These are phyloP conservation scores for Taeniopygia guttata DNA, from an alignment of 2,797 vertebrate genomes.

Conservation along the genomic window DNA sequence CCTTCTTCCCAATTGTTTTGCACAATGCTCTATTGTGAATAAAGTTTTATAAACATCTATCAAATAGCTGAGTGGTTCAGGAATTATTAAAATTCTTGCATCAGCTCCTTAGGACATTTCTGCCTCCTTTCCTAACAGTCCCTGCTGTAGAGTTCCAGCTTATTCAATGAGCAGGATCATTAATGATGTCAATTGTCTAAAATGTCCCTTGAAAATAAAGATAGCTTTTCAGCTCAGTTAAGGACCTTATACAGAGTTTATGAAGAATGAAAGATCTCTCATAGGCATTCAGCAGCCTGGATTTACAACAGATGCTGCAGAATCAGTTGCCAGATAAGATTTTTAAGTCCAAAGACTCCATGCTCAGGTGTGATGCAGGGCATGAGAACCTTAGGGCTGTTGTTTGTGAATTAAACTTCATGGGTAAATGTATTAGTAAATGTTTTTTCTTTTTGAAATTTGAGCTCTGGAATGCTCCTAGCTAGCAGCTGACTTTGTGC, in stretches of 20 bases:
- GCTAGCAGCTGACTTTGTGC: background rate
- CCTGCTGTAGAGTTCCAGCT: background rate
- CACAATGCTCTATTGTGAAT: background rate
- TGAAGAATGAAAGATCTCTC: background rate
- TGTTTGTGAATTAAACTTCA: background rate
- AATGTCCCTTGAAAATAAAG: background rate
- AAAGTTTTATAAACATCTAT: background rate
- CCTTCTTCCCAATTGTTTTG: background rate
- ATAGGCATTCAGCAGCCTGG: background rate
- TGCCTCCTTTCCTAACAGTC: background rate
- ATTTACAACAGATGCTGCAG: background rate
- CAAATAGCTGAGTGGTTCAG: background rate
- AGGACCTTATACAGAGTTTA: background rate
- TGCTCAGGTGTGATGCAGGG: background rate
- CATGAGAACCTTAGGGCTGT: background rate
- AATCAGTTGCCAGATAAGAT: background rate
- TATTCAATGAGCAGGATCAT: background rate
- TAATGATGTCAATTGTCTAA: background rate
- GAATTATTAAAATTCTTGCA: background rate
- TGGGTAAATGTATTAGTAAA: background rate
- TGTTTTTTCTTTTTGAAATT: background rate
- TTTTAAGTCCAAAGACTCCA: background rate
- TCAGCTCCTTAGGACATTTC: background rate
- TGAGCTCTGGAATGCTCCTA: background rate
- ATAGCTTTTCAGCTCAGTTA: background rate